phyloP scores from a whole-genome alignment of 2,113 vertebrate genomes.

The Monopterus albus region DNA sequence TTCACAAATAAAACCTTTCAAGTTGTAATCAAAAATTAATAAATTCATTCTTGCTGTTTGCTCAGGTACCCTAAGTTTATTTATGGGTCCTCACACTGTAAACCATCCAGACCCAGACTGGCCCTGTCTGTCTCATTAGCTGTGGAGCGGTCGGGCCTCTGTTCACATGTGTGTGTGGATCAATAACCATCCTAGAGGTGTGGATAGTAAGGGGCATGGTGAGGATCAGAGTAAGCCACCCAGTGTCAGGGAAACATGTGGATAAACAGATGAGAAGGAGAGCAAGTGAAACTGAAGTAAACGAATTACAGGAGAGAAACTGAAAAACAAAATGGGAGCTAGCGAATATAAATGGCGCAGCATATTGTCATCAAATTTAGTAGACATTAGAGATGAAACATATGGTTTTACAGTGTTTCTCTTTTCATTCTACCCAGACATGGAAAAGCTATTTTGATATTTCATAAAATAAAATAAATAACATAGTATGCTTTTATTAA shows the following conservation, averaged over 20 bases:
- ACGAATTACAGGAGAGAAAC: slow-evolving; percentile 35
- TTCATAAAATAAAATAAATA: too few species aligned
- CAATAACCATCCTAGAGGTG: slow-evolving; percentile 68
- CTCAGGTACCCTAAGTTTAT: slow-evolving; percentile 60
- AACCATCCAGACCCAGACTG: slow-evolving; percentile 54
- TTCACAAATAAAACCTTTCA: slow-evolving; percentile 36
- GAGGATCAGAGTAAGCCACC: slow-evolving; percentile 64
- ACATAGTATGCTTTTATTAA: too few species aligned
- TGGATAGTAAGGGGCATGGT: slow-evolving; percentile 64
- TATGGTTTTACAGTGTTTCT: too few species aligned
- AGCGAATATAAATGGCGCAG: slow-evolving; percentile 1
- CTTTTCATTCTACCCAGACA: too few species aligned
- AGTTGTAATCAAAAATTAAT: slow-evolving; percentile 47
- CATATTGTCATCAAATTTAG: too few species aligned
- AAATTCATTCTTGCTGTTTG: slow-evolving; percentile 50
- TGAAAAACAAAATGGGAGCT: neutral
- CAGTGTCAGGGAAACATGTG: slow-evolving; percentile 69
- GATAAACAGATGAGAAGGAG: slow-evolving; percentile 69
- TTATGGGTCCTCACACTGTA: slow-evolving; percentile 56
- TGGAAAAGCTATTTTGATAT: too few species aligned
- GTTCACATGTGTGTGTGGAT: slow-evolving; percentile 47
- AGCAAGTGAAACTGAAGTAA: slow-evolving; percentile 37
- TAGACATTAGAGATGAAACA: too few species aligned
- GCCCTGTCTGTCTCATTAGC: slow-evolving; percentile 66
- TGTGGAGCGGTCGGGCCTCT: slow-evolving; percentile 27